A percentile compares a stretch with the other conserved stretches of the same genome.
These are phyloP conservation scores for Diplodus puntazzo DNA, from an alignment of 2,797 vertebrate genomes.

Conservation along the genomic window DNA sequence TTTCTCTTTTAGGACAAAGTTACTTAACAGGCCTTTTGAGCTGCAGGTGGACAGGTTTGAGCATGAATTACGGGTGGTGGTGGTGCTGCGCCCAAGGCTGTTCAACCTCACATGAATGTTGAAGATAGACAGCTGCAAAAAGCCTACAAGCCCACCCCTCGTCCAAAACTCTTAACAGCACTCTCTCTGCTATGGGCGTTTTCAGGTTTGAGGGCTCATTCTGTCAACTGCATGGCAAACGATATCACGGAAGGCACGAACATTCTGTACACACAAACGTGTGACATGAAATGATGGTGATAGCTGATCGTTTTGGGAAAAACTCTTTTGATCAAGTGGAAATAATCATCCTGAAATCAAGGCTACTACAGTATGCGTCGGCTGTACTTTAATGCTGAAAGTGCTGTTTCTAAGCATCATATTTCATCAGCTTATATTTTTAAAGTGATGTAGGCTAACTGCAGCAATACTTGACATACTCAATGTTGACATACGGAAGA, in stretches of 20 bases:
- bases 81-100: slow-evolving; percentile 49
- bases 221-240: not conserved
- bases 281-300: slow-evolving; percentile 5
- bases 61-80: slow-evolving; percentile 58
- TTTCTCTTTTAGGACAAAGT: slow-evolving; percentile 15
- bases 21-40: slow-evolving; percentile 22
- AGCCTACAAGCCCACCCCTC: slow-evolving; percentile 34
- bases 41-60: slow-evolving; percentile 58
- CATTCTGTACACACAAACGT: not conserved
- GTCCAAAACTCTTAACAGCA: not conserved
- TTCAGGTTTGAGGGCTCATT: slow-evolving; percentile 3
- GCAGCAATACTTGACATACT: not conserved
- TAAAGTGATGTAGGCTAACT: too few species aligned
- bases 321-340: too few species aligned
- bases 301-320: not conserved
- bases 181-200: not conserved
- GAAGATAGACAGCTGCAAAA: slow-evolving; percentile 30
- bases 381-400: too few species aligned
- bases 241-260: not conserved
- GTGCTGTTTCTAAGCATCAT: too few species aligned
- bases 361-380: too few species aligned
- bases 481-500: not conserved
- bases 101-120: slow-evolving; percentile 15
- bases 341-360: too few species aligned
- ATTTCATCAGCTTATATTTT: too few species aligned